Evolutionary conservation across 2,888 invertebrate species (phyloP).

Genomic region (Pachydiplax longipennis): DNA sequence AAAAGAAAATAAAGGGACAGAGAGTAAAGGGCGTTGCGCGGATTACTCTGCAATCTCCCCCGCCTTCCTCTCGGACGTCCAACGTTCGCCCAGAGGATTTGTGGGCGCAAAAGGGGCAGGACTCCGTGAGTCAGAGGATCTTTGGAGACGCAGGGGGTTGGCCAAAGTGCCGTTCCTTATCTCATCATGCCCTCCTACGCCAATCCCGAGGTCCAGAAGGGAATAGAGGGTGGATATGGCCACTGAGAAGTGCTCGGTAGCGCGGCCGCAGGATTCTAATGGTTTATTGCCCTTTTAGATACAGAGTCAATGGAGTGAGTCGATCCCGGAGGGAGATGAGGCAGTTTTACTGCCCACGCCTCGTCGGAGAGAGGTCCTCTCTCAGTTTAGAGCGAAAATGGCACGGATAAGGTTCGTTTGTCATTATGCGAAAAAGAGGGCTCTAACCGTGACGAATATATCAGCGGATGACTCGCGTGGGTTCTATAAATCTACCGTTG

Average conservation of each 20-base stretch:
- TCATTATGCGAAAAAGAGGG: not conserved
- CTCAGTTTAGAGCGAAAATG: not conserved
- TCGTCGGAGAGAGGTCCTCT: not conserved
- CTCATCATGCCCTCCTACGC: not conserved
- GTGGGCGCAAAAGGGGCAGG: not conserved
- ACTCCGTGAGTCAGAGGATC: not conserved
- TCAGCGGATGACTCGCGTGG: not conserved
- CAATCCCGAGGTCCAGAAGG: not conserved
- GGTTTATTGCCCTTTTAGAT: constrained; percentile 24
- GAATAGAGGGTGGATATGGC: not conserved
- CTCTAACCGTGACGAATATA: not conserved
- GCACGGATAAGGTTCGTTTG: not conserved
- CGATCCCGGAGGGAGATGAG: constrained; percentile 26
- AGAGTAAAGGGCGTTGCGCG: not conserved
- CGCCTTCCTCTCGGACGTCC: not conserved
- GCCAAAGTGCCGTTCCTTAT: not conserved
- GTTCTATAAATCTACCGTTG: not conserved
- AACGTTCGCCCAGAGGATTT: not conserved
- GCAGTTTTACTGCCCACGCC: constrained; percentile 1
- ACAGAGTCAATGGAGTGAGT: constrained; percentile 43
- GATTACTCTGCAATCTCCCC: not conserved
- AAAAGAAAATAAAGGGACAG: not conserved
- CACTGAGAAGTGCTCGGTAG: not conserved
- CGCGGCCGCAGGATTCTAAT: constrained; percentile 21
- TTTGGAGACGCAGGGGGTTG: not conserved